Percentiles rank a stretch among this genome's conserved stretches.
These are phyloP conservation scores for Helicolenus hilgendorfi DNA, from an alignment of 2,797 vertebrate genomes.

Conservation along the genomic window DNA sequence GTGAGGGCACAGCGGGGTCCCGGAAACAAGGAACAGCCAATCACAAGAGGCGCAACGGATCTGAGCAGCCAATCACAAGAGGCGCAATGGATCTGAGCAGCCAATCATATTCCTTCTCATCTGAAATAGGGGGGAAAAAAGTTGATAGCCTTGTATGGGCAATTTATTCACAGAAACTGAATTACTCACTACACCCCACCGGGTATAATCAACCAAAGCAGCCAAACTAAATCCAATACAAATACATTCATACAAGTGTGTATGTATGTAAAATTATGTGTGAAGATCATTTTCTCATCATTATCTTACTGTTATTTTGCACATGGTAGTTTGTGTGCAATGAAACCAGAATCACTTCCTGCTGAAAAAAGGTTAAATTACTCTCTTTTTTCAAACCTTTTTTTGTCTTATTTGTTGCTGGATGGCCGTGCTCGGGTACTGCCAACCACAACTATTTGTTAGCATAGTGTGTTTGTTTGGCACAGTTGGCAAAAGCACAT, in stretches of 20 bases:
- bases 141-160: too few relatives aligned
- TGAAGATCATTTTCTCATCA: neutral
- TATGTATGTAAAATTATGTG: too few relatives aligned
- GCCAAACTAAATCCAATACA: neutral
- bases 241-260: neutral
- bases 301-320: neutral
- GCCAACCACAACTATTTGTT: neutral
- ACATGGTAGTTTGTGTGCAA: neutral
- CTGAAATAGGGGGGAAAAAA: fast-evolving
- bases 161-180: too few relatives aligned
- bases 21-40: too few relatives aligned
- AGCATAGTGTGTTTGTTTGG: neutral
- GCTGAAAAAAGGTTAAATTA: neutral
- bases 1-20: too few relatives aligned
- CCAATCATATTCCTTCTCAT: too few relatives aligned
- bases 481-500: neutral
- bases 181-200: too few relatives aligned
- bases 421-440: neutral
- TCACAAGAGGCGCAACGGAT: too few relatives aligned
- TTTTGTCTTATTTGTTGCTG: neutral
- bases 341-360: neutral
- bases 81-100: too few relatives aligned
- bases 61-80: too few relatives aligned
- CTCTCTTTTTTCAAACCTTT: neutral
- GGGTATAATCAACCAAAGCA: neutral